Conservation (phyloP, 2,113 vertebrate genomes). For the Pedionomus torquatus region DNA sequence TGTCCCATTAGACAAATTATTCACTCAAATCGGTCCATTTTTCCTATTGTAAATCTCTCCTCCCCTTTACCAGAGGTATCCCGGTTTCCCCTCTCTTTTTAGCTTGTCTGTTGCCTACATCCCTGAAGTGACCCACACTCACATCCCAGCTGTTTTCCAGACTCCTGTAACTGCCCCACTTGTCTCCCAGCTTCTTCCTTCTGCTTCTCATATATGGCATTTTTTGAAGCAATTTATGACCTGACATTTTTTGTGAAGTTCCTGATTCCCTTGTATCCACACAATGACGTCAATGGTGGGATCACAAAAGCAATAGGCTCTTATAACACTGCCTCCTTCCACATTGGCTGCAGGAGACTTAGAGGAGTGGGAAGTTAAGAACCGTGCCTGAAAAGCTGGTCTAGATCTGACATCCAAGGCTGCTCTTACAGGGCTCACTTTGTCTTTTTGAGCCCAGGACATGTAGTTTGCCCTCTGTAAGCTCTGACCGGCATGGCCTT, state of each 20-base stretch:
- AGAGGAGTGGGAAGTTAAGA: background rate
- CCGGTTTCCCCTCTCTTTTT: background rate
- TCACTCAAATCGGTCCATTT: background rate
- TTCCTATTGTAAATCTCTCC: background rate
- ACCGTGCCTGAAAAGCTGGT: background rate
- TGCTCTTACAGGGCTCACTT: background rate
- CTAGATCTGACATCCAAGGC: background rate
- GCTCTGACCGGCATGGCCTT: background rate
- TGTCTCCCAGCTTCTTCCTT: background rate
- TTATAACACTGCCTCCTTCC: background rate
- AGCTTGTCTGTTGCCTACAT: background rate
- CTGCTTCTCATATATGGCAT: background rate
- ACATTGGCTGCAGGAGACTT: background rate
- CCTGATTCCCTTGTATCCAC: background rate
- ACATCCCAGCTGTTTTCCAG: background rate
- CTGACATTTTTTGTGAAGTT: background rate
- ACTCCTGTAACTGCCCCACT: background rate
- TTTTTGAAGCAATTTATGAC: background rate
- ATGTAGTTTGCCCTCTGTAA: background rate
- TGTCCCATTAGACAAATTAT: background rate
- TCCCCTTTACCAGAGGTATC: background rate
- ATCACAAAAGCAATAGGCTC: too few species aligned
- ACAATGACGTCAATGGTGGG: rapidly evolving
- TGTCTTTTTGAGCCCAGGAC: background rate
- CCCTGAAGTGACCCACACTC: background rate